Base-by-base conservation (phyloP, 1,140 invertebrate genomes). In the Nephotettix cincticeps region DNA sequence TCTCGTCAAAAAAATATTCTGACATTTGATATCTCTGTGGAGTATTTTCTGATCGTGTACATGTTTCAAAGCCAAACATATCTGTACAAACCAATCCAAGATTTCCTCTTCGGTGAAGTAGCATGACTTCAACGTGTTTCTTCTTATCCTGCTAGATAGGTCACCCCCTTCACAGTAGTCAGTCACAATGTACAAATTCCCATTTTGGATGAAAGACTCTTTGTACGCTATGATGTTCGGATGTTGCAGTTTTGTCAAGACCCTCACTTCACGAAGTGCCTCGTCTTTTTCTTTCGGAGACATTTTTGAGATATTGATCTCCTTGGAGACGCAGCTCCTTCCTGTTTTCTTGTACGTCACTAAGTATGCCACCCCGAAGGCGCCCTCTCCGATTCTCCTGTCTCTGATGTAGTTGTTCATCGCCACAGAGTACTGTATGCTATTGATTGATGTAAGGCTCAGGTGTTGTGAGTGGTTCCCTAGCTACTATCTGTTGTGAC, bases 61-160 rank as follows among this genome's bases (percentile, higher is more conserved):
- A n/a, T 61, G 56, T 23, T 61, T 61, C 56, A 61, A n/a, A 29
- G 56, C 56, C 56, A 61, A n/a, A n/a, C 56, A 61, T 27, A 61
- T 61, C 25, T 61, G 56, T 6, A 61, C 56, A 28, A 61, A 61
- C 56, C 56, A 61, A 28, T 61, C 56, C 4, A 61, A n/a, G 25
- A 61, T 61, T 61, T 61, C 56, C 6, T 61, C 56, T 61, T 61
- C 56, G 25, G 56, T 61, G 56, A 61, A 61, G 25, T 61, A 61
- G 23, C 56, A 61, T 23, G 27, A 27, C 28, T 61, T 61, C 25
- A 61, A 27, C 4, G 56, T 2, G 56, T 61, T 61, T n/a, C 56
- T 61, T 14, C 56, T 14, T 25, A 61, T 28, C 25, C 56, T 61
- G n/a, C 14, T 29, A 6, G 56, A 25, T 27, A 61, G n/a, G 27